Base-by-base conservation (phyloP, 1,140 invertebrate species). In the Drosophila mayri region DNA sequence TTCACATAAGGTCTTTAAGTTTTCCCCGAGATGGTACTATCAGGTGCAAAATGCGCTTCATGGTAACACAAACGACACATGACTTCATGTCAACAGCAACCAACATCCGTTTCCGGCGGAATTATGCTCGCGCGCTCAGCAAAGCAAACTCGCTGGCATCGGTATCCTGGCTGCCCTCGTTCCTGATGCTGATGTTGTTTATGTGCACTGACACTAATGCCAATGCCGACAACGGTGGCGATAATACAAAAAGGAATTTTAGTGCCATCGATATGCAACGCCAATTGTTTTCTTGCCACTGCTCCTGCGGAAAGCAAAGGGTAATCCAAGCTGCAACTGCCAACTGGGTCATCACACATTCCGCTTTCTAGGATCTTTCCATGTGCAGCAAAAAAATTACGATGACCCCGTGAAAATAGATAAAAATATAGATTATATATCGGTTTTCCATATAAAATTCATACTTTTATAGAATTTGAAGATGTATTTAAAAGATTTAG, bases 51-150 rank as follows among this genome's bases (percentile, higher is more conserved):
- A 50, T 62, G 47, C 41, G 5, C 28, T 22, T 38, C 32, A 50
- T 25, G 58, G 11, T 0, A 37, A 54, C 50, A 28, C 47, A 47
- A 66, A 58, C 43, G 52, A 72, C 58, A 61, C 60, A 65, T 57
- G 64, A 68, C 75, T 63, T 62, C 38, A 40, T 71, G 74, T 78
- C 32, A 40, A 72, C 68, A 72, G 44, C 54, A 62, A 44, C 46
- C 79, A 84, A 84, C 84, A 78, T 88, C 84, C 84, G 84, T 68
- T 77, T 77, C 74, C 75, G 74, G 76, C 85, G 85, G 85, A 88
- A 88, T 68, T 84, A 80, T 90, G 84, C 76, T 61, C 81, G 49
- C 67, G 43, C 73, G 64, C 67, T 65, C 54, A 47, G 43, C 28
- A 40, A 40, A 59, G 37, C 40, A 44, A 32, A 59, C 40, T 54